Evolutionary conservation across 37 sponge, comb jelly and placozoan species (phyloP).

Genomic region (Lycopodina hypogea): DNA sequence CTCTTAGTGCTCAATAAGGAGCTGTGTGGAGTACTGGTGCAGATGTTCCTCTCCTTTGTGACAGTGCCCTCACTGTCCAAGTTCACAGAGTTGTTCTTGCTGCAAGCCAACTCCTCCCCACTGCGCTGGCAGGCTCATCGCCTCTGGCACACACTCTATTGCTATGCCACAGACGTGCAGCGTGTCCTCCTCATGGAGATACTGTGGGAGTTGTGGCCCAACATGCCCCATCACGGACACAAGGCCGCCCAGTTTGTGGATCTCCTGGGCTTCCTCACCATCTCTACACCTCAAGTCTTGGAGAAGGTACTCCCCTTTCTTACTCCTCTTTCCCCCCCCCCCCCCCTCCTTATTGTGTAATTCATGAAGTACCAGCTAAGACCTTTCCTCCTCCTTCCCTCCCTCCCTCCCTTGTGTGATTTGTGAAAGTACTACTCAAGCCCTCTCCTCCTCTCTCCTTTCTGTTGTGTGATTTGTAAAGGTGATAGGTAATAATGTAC

Average conservation of each 20-base stretch:
- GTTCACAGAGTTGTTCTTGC: constrained; percentile 61
- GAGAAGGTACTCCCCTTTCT: constrained; percentile 22
- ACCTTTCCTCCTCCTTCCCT: not conserved
- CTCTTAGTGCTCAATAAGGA: constrained; percentile 38
- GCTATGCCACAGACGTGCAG: not conserved
- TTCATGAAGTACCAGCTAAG: not conserved
- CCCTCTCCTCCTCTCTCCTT: constrained; percentile 17
- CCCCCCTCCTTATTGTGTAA: not conserved
- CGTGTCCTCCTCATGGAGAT: constrained; percentile 49
- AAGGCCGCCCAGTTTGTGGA: constrained; percentile 91
- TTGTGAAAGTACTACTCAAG: too few relatives aligned
- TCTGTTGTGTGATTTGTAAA: not conserved
- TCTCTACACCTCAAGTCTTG: constrained; percentile 39
- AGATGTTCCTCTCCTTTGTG: constrained; percentile 40
- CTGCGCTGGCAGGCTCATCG: constrained; percentile 79
- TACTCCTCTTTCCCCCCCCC: constrained; percentile 6
- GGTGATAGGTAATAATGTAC: not conserved
- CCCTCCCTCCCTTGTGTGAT: constrained; percentile 11
- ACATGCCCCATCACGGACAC: constrained; percentile 71
- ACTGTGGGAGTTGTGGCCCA: constrained; percentile 79
- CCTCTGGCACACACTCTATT: constrained; percentile 53
- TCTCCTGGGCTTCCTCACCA: constrained; percentile 75
- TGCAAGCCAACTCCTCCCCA: constrained; percentile 71
- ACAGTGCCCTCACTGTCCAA: constrained; percentile 25
- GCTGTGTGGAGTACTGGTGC: constrained; percentile 28